Base-by-base conservation (phyloP, 2,113 vertebrate species). In the Ochotona curzoniae region DNA sequence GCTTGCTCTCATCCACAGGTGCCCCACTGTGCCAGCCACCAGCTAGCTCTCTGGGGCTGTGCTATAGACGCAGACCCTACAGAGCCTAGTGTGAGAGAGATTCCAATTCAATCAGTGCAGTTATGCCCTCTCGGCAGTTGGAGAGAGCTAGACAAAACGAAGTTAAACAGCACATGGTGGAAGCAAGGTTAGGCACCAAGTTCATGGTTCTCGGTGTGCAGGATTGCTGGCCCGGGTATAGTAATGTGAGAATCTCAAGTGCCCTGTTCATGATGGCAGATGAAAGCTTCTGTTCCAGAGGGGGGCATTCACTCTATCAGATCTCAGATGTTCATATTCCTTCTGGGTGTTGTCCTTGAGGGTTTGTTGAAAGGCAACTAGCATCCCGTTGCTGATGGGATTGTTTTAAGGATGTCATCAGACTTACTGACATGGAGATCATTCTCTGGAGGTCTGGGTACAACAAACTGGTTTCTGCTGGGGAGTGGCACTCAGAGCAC, bases 331-430 rank as follows among this genome's bases (percentile, higher is more conserved):
- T 66, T 76, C 38, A 47, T 3, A 30, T 28, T 89, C 66, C 25
- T 69, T 47, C 64, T 70, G 32, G 91, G 83, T 8, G n/a, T 49
- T 54, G 32, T 28, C 30, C 35, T 54, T 32, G 30, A 90, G 79
- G 61, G 54, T 71, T 23, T 6, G 0, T 70, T 35, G 83, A 86
- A 74, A 92, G 63, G 71, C 13, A 60, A 81, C 57, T 30, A 17
- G 14, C 44, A 57, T 44, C n/a, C 66, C 35, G 49, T 49, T 71
- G 64, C 21, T 67, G 61, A 54, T 25, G 64, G 26, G 63, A 79
- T 79, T n/a, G 47, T 63, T 87, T 90, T 70, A 78, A 94, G 90
- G 75, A 63, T 30, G 14, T 71, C 63, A 85, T 78, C 76, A 78
- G 83, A 69, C 74, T 66, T 90, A 74, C 38, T 64, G 60, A 64